Conservation (phyloP, 2,113 vertebrate genomes). For the Phalacrocorax aristotelis region DNA sequence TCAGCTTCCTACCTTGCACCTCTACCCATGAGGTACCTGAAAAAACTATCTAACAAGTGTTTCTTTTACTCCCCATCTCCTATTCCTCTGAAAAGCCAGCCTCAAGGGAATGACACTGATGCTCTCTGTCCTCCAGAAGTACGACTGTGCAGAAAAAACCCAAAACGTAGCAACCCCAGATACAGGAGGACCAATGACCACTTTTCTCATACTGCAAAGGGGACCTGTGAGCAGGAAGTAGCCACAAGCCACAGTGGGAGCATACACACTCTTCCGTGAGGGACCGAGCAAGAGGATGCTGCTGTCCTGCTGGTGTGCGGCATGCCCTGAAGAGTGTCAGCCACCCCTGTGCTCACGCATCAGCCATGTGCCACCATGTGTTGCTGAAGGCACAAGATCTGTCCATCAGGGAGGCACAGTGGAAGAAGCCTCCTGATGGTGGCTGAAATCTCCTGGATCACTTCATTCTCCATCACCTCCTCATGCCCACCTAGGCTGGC, state of each 20-base stretch:
- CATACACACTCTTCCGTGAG: background rate
- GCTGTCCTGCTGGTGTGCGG: background rate
- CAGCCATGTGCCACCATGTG: too few species aligned
- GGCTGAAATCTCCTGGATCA: background rate
- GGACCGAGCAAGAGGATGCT: background rate
- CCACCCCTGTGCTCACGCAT: background rate
- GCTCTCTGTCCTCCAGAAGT: background rate
- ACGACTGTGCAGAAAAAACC: background rate
- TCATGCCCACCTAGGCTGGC: background rate
- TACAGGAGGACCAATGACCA: too few species aligned
- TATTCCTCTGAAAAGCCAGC: background rate
- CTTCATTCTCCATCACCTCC: background rate
- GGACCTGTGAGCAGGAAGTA: background rate
- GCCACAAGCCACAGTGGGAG: background rate
- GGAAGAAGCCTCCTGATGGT: background rate
- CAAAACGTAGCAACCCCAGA: background rate
- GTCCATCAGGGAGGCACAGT: background rate
- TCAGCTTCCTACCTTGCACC: accelerated
- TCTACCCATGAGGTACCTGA: background rate
- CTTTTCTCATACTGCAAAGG: background rate
- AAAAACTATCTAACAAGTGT: background rate
- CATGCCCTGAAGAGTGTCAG: background rate
- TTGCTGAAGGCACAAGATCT: background rate
- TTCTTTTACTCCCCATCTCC: background rate
- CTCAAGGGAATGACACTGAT: background rate